These are phyloP conservation scores for Taenioides sp. DNA, from an alignment of 2,797 vertebrate genomes.

Conservation along the genomic window DNA sequence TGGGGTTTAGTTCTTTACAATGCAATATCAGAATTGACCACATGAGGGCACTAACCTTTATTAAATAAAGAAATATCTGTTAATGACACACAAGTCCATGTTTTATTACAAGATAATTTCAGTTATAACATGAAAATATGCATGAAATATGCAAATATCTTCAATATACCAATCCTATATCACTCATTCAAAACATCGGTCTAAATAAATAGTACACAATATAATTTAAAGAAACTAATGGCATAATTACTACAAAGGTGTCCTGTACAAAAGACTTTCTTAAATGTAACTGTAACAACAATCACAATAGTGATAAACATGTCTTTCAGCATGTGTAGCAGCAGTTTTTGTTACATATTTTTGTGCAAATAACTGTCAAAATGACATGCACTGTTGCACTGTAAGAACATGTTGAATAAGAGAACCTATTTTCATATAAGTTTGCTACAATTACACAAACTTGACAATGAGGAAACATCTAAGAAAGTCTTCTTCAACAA, in stretches of 20 bases:
- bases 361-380: constrained; percentile 25
- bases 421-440: neutral
- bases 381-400: neutral
- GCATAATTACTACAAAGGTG: constrained; percentile 15
- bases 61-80: neutral
- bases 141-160: constrained; percentile 19
- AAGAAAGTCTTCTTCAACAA: constrained; percentile 47
- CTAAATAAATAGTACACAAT: constrained; percentile 54
- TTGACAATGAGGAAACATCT: constrained; percentile 27
- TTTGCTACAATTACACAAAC: neutral
- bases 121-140: constrained; percentile 10
- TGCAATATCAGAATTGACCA: constrained; percentile 27
- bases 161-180: constrained; percentile 6
- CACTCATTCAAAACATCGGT: constrained; percentile 14
- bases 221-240: constrained; percentile 31
- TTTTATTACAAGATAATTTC: constrained; percentile 40
- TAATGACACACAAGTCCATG: constrained; percentile 19
- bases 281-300: constrained; percentile 29
- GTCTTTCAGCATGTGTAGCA: constrained; percentile 35
- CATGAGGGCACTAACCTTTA: constrained; percentile 28
- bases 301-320: constrained; percentile 16
- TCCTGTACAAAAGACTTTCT: constrained; percentile 33
- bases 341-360: constrained; percentile 19
- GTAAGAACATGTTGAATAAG: constrained; percentile 9
- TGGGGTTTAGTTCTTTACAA: neutral